phyloP scores from a whole-genome alignment of 2,113 vertebrate species.

The Amazona guildingii region DNA sequence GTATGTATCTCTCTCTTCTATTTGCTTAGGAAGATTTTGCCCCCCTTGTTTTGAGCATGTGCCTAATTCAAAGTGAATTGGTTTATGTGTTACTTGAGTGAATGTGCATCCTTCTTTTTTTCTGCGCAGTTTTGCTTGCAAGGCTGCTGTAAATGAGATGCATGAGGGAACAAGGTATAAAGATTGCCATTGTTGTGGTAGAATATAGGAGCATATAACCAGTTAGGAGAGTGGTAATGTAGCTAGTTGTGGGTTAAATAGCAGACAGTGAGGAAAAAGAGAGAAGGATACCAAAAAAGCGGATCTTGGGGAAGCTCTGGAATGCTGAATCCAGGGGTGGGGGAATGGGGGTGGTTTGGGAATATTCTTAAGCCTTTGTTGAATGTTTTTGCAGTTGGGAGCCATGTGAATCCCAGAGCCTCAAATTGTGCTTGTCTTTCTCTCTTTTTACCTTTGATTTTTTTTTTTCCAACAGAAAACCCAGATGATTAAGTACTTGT shows the following conservation, averaged over 20 bases:
- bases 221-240: not conserved
- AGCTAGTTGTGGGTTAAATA: not conserved
- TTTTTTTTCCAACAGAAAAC: not conserved
- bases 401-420: not conserved
- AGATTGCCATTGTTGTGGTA: not conserved
- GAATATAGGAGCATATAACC: not conserved
- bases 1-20: not conserved
- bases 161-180: not conserved
- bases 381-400: slow-evolving; percentile 1
- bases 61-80: not conserved
- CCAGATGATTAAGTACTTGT: not conserved
- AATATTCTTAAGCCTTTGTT: not conserved
- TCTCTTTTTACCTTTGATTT: not conserved
- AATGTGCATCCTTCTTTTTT: not conserved
- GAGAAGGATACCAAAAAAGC: not conserved
- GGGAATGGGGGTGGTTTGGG: not conserved
- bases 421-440: not conserved
- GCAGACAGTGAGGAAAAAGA: not conserved
- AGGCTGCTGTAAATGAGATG: not conserved
- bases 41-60: not conserved
- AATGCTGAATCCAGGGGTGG: not conserved
- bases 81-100: not conserved
- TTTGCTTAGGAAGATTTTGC: not conserved
- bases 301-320: not conserved
- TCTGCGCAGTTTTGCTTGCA: not conserved